These are phyloP conservation scores for Terebella lapidaria DNA, from an alignment of 2,888 invertebrate genomes.

Conservation along the genomic window DNA sequence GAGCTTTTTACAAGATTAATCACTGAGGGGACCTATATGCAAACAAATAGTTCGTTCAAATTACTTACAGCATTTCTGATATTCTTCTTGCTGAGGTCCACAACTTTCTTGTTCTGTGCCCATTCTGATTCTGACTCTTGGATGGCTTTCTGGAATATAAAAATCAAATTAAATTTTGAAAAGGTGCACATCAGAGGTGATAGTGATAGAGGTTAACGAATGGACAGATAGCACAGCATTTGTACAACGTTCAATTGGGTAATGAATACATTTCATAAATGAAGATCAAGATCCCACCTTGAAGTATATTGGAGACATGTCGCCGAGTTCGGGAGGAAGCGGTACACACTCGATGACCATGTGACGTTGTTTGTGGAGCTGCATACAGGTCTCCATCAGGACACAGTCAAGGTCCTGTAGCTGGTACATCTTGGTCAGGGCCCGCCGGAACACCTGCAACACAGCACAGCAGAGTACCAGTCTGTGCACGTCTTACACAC, in stretches of 20 bases:
- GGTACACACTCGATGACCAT: slow-evolving; percentile 87
- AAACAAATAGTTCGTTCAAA: not conserved
- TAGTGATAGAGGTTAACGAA: too few species aligned
- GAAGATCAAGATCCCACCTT: slow-evolving; percentile 67
- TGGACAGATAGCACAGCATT: too few species aligned
- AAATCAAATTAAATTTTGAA: too few species aligned
- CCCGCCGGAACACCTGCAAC: slow-evolving; percentile 71
- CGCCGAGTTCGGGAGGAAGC: slow-evolving; percentile 74
- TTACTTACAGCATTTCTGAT: slow-evolving; percentile 64
- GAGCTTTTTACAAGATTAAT: not conserved
- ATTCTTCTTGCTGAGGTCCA: slow-evolving; percentile 66
- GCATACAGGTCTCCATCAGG: slow-evolving; percentile 83
- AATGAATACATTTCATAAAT: too few species aligned
- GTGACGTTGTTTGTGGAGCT: slow-evolving; percentile 72
- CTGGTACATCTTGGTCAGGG: slow-evolving; percentile 69
- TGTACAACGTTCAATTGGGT: too few species aligned
- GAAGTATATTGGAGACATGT: slow-evolving; percentile 90
- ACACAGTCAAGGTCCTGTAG: slow-evolving; percentile 70
- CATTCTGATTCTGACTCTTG: slow-evolving; percentile 92
- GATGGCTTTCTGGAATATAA: slow-evolving; percentile 78
- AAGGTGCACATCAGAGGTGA: too few species aligned
- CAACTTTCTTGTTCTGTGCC: slow-evolving; percentile 88
- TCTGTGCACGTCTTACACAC: too few species aligned
- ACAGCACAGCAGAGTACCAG: too few species aligned
- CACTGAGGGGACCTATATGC: too few species aligned